A percentile compares a stretch with the other conserved stretches of the same genome.
phyloP scores from a whole-genome alignment of 2,888 invertebrate species.

The Stenotaenia linearis region DNA sequence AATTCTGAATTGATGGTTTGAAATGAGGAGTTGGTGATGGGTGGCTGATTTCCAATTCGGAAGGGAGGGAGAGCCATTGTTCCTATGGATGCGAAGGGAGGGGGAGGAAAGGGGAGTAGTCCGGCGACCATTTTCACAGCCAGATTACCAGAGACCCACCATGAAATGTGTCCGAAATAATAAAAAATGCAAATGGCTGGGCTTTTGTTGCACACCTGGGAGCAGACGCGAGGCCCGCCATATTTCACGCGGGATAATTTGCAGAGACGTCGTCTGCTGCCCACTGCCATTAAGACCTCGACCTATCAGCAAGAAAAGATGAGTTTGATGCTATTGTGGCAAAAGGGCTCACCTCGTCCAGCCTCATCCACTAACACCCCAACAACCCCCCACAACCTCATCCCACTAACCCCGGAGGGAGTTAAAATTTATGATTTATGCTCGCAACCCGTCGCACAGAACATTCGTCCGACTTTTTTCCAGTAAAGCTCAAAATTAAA shows the following conservation, averaged over 20 bases:
- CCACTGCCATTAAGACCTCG: neutral
- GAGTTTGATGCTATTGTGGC: neutral
- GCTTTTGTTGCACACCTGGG: slow-evolving; percentile 31
- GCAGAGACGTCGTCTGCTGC: neutral
- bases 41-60: slow-evolving; percentile 11
- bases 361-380: neutral
- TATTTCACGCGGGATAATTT: slow-evolving; percentile 29
- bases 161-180: slow-evolving; percentile 32
- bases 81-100: neutral
- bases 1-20: neutral
- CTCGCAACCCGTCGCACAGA: neutral
- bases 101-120: slow-evolving; percentile 18
- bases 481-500: slow-evolving; percentile 31
- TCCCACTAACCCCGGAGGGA: neutral
- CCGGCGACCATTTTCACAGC: slow-evolving; percentile 31
- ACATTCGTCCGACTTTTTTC: slow-evolving; percentile 13
- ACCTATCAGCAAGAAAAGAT: slow-evolving; percentile 12
- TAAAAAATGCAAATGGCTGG: slow-evolving; percentile 31
- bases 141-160: slow-evolving; percentile 16
- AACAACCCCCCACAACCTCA: neutral
- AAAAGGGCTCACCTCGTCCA: neutral
- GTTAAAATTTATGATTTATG: slow-evolving; percentile 29
- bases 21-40: slow-evolving; percentile 19
- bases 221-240: neutral
- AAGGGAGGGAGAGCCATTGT: neutral